Evolutionary conservation across 1,140 invertebrate genomes (phyloP).

Genomic region (Cepaea nemoralis): DNA sequence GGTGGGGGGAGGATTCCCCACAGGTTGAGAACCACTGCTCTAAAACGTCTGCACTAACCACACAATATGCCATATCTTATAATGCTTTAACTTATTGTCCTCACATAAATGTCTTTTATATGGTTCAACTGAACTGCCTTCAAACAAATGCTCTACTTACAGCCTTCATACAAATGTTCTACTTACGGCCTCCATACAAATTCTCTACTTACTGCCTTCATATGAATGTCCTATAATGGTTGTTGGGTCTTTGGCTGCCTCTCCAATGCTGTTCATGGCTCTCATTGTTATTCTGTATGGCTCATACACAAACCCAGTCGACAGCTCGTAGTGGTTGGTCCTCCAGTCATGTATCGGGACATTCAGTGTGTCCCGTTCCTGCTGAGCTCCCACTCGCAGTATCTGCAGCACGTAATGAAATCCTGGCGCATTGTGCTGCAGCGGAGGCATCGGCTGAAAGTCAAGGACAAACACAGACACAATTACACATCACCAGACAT

Average conservation of each 20-base stretch:
- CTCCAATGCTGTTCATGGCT: constrained; percentile 89
- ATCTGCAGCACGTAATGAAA: constrained; percentile 93
- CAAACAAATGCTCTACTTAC: too few relatives aligned
- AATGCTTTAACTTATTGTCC: too few relatives aligned
- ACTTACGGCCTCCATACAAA: too few relatives aligned
- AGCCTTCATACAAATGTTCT: too few relatives aligned
- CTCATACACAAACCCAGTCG: constrained; percentile 80
- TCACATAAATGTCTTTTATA: too few relatives aligned
- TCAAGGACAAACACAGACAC: constrained; percentile 32
- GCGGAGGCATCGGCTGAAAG: constrained; percentile 88
- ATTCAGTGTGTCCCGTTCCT: not conserved
- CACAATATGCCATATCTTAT: too few relatives aligned
- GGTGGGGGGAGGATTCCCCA: too few relatives aligned
- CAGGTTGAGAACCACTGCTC: too few relatives aligned
- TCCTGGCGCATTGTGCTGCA: constrained; percentile 94
- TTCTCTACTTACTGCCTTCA: constrained; percentile 78
- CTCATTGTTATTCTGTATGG: constrained; percentile 92
- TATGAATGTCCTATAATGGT: constrained; percentile 88
- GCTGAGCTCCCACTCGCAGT: constrained; percentile 75
- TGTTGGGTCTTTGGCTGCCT: constrained; percentile 79
- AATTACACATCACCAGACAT: too few relatives aligned
- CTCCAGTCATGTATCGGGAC: constrained; percentile 53
- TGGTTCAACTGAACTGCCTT: too few relatives aligned
- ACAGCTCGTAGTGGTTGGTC: constrained; percentile 43
- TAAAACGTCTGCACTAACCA: too few relatives aligned